phyloP scores from a whole-genome alignment of 2,888 invertebrate genomes.

The Liodrosophila aerea region DNA sequence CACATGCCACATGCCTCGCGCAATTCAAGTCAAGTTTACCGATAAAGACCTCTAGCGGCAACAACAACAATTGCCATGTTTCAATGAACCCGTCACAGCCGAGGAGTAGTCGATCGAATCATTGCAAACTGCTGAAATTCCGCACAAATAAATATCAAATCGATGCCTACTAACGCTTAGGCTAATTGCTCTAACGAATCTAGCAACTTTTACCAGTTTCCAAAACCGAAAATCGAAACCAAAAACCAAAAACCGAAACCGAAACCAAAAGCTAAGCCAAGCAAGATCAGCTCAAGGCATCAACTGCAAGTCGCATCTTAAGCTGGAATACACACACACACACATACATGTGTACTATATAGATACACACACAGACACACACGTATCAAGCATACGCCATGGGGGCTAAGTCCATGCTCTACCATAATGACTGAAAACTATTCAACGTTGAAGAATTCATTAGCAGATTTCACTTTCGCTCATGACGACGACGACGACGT shows the following conservation, averaged over 20 bases:
- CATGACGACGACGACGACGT: conserved; percentile 70
- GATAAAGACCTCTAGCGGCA: conserved; percentile 59
- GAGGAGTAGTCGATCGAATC: conserved; percentile 29
- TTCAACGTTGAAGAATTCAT: conserved; percentile 81
- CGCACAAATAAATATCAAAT: conserved; percentile 6
- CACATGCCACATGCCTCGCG: neutral
- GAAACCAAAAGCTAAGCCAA: conserved; percentile 17
- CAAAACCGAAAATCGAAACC: conserved; percentile 39
- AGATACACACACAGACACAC: too few species aligned
- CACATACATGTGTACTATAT: conserved; percentile 19
- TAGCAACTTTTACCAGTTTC: conserved; percentile 70
- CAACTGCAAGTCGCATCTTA: conserved; percentile 37
- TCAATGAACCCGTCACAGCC: conserved; percentile 65
- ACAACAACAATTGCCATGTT: conserved; percentile 48
- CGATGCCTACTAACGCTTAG: conserved; percentile 30
- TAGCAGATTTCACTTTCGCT: conserved; percentile 82
- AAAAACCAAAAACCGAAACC: conserved; percentile 27
- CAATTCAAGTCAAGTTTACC: conserved; percentile 32
- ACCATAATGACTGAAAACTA: conserved; percentile 79
- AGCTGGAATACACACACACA: conserved; percentile 3
- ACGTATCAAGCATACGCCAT: conserved; percentile 59
- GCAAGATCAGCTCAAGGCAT: conserved; percentile 42
- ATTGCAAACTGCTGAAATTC: neutral
- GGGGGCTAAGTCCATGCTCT: conserved; percentile 39
- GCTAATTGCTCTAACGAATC: conserved; percentile 77